A percentile compares a stretch with the other conserved stretches of the same genome.
Evolutionary conservation across 2,113 vertebrate genomes (phyloP).

Genomic region (Psittacus erithacus): DNA sequence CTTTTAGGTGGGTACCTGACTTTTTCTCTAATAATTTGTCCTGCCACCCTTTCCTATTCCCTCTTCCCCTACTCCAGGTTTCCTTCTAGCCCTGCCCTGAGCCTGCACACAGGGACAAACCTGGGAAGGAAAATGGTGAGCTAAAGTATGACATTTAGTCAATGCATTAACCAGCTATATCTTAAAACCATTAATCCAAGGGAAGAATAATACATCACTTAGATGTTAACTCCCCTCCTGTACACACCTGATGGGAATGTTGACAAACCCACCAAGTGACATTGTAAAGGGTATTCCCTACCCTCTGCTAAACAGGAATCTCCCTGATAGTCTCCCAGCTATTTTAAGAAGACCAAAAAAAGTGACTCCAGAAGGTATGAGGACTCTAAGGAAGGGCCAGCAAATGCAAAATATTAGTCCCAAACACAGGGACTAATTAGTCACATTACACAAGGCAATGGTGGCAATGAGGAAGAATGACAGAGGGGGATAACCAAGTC

Average conservation of each 20-base stretch:
- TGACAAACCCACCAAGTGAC: not conserved
- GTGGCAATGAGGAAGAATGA: not conserved
- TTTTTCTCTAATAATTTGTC: not conserved
- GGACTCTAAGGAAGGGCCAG: not conserved
- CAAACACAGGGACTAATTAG: not conserved
- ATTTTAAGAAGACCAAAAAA: not conserved
- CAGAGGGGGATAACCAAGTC: not conserved
- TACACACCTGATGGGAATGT: not conserved
- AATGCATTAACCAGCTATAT: not conserved
- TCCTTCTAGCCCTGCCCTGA: not conserved
- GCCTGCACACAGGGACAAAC: not conserved
- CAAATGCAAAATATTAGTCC: not conserved
- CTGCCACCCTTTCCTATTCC: not conserved
- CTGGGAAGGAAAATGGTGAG: fast-evolving
- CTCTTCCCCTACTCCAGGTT: not conserved
- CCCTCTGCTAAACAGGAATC: not conserved
- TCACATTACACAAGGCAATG: not conserved
- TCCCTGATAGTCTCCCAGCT: not conserved
- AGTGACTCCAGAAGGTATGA: not conserved
- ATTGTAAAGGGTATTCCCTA: not conserved
- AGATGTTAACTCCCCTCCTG: not conserved
- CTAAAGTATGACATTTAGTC: not conserved
- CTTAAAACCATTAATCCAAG: not conserved
- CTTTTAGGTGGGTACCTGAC: not conserved
- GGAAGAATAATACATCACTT: not conserved